These are phyloP conservation scores for Spisula solida DNA, from an alignment of 2,888 invertebrate species.

Conservation along the genomic window DNA sequence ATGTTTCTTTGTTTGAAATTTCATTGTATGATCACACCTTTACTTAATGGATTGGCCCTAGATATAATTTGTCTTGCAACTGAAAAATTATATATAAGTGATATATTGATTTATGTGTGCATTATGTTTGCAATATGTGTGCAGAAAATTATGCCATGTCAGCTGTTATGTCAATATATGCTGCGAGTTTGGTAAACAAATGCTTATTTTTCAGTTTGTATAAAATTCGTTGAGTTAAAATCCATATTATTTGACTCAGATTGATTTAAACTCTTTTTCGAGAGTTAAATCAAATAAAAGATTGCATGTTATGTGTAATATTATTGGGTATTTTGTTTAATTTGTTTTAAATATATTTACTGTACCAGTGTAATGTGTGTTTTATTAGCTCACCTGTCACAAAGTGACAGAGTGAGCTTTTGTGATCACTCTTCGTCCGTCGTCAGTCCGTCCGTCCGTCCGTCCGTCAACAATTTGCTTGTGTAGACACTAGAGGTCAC, in stretches of 20 bases:
- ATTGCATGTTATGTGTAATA: background rate
- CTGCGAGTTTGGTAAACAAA: background rate
- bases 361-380: too few species aligned
- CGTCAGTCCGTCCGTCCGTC: too few species aligned
- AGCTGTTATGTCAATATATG: background rate
- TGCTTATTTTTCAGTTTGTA: background rate
- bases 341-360: background rate
- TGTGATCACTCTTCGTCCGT: too few species aligned
- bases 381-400: too few species aligned
- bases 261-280: too few species aligned
- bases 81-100: background rate
- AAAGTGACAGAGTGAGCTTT: too few species aligned
- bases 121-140: background rate
- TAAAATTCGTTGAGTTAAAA: background rate
- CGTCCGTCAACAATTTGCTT: too few species aligned
- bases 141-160: background rate
- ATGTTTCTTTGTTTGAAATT: background rate
- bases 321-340: background rate
- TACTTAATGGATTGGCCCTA: too few species aligned
- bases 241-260: constrained; percentile 1
- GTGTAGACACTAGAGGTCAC: too few species aligned
- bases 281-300: background rate
- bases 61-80: too few species aligned
- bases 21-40: too few species aligned
- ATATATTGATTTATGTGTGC: background rate